Evolutionary conservation across 2,888 invertebrate species (phyloP).

Genomic region (Idaea straminata): DNA sequence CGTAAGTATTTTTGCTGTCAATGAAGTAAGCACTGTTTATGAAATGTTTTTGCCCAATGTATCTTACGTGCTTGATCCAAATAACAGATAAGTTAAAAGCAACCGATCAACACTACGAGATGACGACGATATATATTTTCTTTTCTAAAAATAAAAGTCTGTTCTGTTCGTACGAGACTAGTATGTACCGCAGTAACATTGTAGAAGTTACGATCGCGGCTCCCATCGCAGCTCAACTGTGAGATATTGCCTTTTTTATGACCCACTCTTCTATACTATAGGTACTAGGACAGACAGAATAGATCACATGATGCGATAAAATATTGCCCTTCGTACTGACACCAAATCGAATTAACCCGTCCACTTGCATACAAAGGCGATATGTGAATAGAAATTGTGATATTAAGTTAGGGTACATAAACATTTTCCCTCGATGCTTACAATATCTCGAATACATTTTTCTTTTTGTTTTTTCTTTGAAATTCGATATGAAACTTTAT

Average conservation of each 20-base stretch:
- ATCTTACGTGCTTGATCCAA: conserved; percentile 9
- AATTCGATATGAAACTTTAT: conserved; percentile 3
- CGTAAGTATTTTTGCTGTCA: no score
- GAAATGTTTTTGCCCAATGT: not conserved
- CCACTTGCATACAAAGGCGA: conserved; percentile 78
- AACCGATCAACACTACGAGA: conserved; percentile 36
- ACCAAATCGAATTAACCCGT: conserved; percentile 79
- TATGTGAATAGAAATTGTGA: conserved; percentile 71
- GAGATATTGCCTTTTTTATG: conserved; percentile 80
- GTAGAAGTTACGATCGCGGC: conserved; percentile 77
- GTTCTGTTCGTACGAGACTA: conserved; percentile 44
- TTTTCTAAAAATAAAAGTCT: conserved; percentile 64
- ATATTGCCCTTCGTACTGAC: conserved; percentile 73
- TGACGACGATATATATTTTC: conserved; percentile 54
- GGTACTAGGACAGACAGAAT: conserved; percentile 73
- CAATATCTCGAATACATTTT: conserved; percentile 35
- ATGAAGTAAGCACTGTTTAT: not conserved
- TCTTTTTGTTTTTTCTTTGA: conserved; percentile 28
- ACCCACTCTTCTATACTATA: conserved; percentile 76
- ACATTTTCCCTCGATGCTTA: conserved; percentile 59
- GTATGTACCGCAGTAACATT: conserved; percentile 68
- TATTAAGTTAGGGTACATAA: conserved; percentile 68
- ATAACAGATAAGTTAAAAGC: conserved; percentile 11
- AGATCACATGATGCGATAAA: conserved; percentile 80
- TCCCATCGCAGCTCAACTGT: conserved; percentile 74